These are phyloP conservation scores for Eospalax fontanierii DNA, from an alignment of 2,797 vertebrate genomes.

Conservation along the genomic window DNA sequence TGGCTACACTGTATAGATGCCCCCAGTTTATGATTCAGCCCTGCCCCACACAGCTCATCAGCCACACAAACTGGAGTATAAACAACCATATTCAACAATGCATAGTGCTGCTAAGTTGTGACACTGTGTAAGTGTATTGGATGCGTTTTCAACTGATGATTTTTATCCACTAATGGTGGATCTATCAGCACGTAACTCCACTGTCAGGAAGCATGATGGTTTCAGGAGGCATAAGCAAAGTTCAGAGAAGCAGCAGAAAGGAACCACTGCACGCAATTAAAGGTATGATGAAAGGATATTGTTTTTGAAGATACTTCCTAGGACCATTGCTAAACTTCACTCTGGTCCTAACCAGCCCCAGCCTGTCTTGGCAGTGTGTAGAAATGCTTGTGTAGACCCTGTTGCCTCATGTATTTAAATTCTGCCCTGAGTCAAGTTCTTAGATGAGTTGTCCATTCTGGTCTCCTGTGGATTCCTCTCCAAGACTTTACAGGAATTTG, in stretches of 20 bases:
- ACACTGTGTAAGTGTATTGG: no score
- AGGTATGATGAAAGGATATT: constrained; percentile 31
- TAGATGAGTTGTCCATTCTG: background rate
- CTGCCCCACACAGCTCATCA: no score
- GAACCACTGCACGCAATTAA: background rate
- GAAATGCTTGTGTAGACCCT: background rate
- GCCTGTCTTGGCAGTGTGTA: constrained; percentile 13
- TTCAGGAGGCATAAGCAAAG: background rate
- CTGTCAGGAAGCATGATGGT: background rate
- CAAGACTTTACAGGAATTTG: background rate
- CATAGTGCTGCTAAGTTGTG: no score
- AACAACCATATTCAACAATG: background rate
- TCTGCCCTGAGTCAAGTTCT: background rate
- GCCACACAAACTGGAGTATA: no score
- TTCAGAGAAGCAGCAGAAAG: constrained; percentile 10
- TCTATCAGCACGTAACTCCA: background rate
- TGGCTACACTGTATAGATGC: background rate
- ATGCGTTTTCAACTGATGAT: background rate
- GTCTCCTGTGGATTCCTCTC: background rate
- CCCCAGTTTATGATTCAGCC: background rate
- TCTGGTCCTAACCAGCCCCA: background rate
- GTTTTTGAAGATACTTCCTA: constrained; percentile 33
- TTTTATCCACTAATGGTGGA: background rate
- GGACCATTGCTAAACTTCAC: background rate
- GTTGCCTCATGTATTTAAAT: background rate